Conservation (phyloP, 2,113 vertebrate genomes). For the Hyperoodon ampullatus region DNA sequence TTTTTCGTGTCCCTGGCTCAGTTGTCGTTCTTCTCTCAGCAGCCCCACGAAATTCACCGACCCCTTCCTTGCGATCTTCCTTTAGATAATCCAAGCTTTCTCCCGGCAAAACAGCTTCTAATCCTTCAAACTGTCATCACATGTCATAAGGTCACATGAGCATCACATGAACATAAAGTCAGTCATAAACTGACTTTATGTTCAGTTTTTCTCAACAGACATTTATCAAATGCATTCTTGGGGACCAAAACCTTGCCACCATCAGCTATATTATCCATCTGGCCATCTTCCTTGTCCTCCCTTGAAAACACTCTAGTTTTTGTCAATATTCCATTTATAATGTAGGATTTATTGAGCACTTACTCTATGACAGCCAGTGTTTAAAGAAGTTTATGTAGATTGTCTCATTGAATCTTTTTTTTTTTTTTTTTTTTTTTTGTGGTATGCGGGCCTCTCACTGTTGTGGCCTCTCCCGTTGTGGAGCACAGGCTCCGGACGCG, state of each 20-base stretch:
- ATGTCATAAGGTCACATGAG: background rate
- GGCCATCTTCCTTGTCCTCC: background rate
- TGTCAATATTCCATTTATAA: background rate
- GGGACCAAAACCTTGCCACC: background rate
- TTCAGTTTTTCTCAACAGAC: background rate
- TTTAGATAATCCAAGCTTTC: background rate
- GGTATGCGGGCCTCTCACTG: too few species aligned
- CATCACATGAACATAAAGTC: background rate
- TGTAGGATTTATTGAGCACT: background rate
- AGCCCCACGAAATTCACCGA: background rate
- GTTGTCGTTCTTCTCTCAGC: background rate
- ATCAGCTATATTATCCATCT: background rate
- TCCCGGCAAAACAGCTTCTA: background rate
- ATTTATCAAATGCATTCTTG: accelerated
- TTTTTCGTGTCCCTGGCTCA: background rate
- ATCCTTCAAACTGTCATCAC: background rate
- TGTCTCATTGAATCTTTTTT: background rate
- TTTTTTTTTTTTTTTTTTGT: too few species aligned
- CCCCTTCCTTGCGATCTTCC: background rate
- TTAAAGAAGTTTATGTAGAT: background rate
- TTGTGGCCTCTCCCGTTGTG: too few species aligned
- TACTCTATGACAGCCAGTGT: background rate
- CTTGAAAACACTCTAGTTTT: background rate
- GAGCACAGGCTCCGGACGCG: too few species aligned
- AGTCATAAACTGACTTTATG: background rate